These are phyloP conservation scores for Acyrthosiphon pisum DNA, from an alignment of 1,140 invertebrate genomes.

Conservation along the genomic window DNA sequence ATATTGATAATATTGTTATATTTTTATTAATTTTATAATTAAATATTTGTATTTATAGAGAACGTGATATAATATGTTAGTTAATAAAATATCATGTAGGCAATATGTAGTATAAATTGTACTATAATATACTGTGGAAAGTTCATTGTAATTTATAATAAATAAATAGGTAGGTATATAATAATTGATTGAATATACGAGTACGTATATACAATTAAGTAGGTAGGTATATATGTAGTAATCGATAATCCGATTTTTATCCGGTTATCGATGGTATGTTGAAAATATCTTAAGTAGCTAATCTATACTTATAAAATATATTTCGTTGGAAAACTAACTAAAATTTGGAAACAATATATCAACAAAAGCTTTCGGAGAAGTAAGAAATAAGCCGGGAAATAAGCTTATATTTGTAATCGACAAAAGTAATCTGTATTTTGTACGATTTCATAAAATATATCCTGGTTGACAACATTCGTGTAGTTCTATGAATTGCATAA, in stretches of 20 bases:
- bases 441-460: neutral
- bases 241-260: neutral
- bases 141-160: neutral
- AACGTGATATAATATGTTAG: no score
- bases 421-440: neutral
- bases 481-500: neutral
- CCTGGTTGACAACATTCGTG: neutral
- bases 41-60: neutral
- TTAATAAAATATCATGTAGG: neutral
- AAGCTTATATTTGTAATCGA: neutral
- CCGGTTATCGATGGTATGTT: neutral
- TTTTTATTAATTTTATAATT: no score
- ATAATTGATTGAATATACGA: neutral
- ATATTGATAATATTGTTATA: neutral
- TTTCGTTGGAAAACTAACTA: neutral
- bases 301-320: neutral
- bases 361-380: neutral
- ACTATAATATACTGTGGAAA: neutral
- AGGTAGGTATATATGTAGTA: neutral
- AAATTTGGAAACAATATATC: neutral
- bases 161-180: neutral
- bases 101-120: neutral
- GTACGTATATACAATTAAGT: no score
- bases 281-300: neutral
- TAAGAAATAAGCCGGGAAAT: neutral